Percentiles rank a stretch among this genome's conserved stretches.
Evolutionary conservation across 2,797 vertebrate species (phyloP).

Genomic region (Leuciscus waleckii): DNA sequence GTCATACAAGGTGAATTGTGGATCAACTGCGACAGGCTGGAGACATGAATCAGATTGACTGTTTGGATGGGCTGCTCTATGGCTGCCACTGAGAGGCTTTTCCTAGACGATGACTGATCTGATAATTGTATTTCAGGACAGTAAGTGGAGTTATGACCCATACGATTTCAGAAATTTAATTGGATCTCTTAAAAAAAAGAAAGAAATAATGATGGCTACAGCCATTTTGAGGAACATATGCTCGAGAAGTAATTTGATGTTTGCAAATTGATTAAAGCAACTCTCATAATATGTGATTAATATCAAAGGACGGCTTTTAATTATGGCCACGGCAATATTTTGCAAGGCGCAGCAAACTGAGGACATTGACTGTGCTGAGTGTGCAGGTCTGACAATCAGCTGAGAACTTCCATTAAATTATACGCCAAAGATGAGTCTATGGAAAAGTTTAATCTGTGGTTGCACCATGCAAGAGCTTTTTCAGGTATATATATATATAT

Average conservation of each 20-base stretch:
- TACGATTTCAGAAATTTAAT: slow-evolving; percentile 59
- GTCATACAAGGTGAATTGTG: slow-evolving; percentile 19
- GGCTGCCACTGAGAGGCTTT: slow-evolving; percentile 25
- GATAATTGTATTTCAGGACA: slow-evolving; percentile 49
- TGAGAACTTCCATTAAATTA: background rate
- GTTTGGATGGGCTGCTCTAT: slow-evolving; percentile 23
- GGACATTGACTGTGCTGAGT: slow-evolving; percentile 42
- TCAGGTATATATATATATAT: background rate
- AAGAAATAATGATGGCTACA: slow-evolving; percentile 36
- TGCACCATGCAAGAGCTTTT: background rate
- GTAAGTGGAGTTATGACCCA: slow-evolving; percentile 56
- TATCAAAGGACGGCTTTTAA: slow-evolving; percentile 48
- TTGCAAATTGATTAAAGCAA: slow-evolving; percentile 56
- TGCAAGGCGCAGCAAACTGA: slow-evolving; percentile 10
- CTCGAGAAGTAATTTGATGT: slow-evolving; percentile 51
- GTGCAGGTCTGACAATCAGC: slow-evolving; percentile 36
- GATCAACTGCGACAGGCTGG: background rate
- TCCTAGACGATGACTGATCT: slow-evolving; percentile 41
- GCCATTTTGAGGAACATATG: slow-evolving; percentile 49
- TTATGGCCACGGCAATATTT: slow-evolving; percentile 37
- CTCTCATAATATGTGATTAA: slow-evolving; percentile 53
- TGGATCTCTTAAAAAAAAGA: slow-evolving; percentile 36
- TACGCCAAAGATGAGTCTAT: background rate
- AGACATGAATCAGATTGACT: slow-evolving; percentile 8
- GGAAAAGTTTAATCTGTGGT: background rate